A percentile compares a stretch with the other conserved stretches of the same genome.
These are phyloP conservation scores for Cerastis rubricosa DNA, from an alignment of 2,888 invertebrate genomes.

Conservation along the genomic window DNA sequence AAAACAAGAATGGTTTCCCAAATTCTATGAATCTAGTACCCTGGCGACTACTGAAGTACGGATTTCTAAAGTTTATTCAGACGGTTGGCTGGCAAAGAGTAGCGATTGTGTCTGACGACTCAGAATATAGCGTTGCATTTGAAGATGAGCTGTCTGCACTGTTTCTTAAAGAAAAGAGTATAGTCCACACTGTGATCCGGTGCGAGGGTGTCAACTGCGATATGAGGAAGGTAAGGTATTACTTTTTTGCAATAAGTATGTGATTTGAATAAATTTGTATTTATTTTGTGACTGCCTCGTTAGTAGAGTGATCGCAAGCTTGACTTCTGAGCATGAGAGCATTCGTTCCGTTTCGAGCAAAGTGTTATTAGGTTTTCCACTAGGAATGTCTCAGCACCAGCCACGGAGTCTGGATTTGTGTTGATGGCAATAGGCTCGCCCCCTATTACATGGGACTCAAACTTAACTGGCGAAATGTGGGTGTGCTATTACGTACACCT, in stretches of 20 bases:
- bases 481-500: too few species aligned
- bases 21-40: conserved; percentile 49
- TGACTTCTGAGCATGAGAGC: too few species aligned
- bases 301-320: too few species aligned
- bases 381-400: too few species aligned
- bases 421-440: too few species aligned
- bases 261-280: background rate
- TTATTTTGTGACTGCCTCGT: too few species aligned
- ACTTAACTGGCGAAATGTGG: too few species aligned
- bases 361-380: too few species aligned
- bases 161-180: conserved; percentile 58
- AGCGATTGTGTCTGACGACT: conserved; percentile 73
- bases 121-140: conserved; percentile 67
- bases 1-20: conserved; percentile 33
- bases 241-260: background rate
- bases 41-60: conserved; percentile 48
- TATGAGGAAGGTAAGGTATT: conserved; percentile 54
- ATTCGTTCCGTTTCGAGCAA: too few species aligned
- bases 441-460: too few species aligned
- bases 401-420: too few species aligned
- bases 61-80: conserved; percentile 62
- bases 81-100: conserved; percentile 68
- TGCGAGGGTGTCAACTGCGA: conserved; percentile 57
- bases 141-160: conserved; percentile 61
- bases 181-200: conserved; percentile 50